A percentile compares a stretch with the other conserved stretches of the same genome.
Conservation (phyloP, 1,140 invertebrate genomes). For the Pararge aegeria region DNA sequence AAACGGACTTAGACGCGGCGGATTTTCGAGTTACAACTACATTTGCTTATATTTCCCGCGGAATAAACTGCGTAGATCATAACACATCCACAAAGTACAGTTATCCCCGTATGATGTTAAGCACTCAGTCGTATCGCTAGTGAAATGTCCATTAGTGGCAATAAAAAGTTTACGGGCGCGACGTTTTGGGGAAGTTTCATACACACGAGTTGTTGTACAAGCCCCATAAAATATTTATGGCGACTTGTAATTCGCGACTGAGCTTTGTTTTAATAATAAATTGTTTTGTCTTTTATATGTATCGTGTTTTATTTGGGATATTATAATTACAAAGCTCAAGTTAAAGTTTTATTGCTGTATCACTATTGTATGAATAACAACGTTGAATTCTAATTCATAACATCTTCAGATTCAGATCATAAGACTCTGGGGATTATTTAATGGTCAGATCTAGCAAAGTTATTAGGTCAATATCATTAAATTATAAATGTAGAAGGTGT, state of each 20-base stretch:
- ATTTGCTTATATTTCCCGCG: no score
- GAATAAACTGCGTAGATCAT: background rate
- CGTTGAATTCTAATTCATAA: no score
- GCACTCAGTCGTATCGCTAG: background rate
- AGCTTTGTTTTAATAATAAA: slow-evolving; percentile 21
- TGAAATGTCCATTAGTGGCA: slow-evolving; percentile 27
- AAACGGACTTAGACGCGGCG: no score
- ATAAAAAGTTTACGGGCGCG: slow-evolving; percentile 27
- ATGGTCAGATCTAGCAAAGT: no score
- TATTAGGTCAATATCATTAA: no score
- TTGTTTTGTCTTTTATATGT: slow-evolving; percentile 8
- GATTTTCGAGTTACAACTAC: no score
- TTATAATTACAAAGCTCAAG: no score
- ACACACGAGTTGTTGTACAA: slow-evolving; percentile 20
- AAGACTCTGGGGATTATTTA: no score
- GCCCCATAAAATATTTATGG: slow-evolving; percentile 29
- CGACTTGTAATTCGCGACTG: slow-evolving; percentile 9
- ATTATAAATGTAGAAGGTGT: no score
- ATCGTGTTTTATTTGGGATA: background rate
- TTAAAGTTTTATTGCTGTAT: no score
- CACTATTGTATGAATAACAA: no score
- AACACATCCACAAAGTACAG: background rate
- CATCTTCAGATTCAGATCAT: no score
- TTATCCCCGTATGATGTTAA: background rate
- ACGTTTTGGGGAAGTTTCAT: slow-evolving; percentile 15